Percentiles rank a stretch among this genome's conserved stretches.
Conservation (phyloP, 2,113 vertebrate species). For the Campylorhamphus procurvoides region DNA sequence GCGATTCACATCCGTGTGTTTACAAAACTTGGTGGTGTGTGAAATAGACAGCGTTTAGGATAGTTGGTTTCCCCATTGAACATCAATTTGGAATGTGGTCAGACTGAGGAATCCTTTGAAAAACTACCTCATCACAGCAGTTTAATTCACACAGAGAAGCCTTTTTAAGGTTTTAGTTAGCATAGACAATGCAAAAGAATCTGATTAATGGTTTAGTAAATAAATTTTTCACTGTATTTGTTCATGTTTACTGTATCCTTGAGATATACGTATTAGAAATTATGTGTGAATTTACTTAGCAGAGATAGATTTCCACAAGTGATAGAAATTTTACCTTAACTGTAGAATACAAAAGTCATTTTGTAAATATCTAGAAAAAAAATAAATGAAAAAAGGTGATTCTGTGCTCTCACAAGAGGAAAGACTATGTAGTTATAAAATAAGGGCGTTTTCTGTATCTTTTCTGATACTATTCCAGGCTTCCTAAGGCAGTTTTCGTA, state of each 20-base stretch:
- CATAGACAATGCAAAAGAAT: background rate
- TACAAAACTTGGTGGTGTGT: conserved; percentile 42
- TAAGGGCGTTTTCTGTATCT: background rate
- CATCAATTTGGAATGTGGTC: conserved; percentile 41
- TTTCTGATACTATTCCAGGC: background rate
- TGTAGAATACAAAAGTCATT: background rate
- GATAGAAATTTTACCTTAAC: background rate
- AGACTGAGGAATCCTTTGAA: conserved; percentile 27
- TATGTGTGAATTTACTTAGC: background rate
- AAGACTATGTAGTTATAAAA: background rate
- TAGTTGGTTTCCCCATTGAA: conserved; percentile 30
- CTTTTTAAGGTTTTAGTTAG: background rate
- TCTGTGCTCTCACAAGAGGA: background rate
- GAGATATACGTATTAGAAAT: background rate
- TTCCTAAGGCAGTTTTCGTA: background rate
- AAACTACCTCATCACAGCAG: background rate
- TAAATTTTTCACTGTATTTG: background rate
- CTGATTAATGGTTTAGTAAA: background rate
- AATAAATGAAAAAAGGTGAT: background rate
- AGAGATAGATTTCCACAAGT: background rate
- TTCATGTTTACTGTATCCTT: background rate
- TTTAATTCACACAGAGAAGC: background rate
- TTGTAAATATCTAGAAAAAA: background rate
- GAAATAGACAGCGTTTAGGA: conserved; percentile 50
- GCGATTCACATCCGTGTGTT: conserved; percentile 35